Conservation (phyloP, 2,888 invertebrate genomes). For the Synanthedon andrenaeformis region DNA sequence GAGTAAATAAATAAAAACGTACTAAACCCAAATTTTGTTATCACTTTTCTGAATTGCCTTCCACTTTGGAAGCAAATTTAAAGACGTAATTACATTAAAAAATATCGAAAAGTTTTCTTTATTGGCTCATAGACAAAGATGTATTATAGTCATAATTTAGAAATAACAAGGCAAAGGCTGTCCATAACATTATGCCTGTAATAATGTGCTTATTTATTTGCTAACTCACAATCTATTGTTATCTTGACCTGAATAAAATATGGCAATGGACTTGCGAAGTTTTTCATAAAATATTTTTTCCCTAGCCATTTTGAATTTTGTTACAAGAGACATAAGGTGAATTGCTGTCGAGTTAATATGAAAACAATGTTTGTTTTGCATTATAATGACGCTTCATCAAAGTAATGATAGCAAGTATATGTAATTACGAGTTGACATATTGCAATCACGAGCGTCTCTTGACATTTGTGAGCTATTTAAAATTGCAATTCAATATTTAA, state of each 20-base stretch:
- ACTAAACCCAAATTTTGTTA: no score
- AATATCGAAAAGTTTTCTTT: no score
- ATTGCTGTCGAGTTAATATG: no score
- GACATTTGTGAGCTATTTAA: not conserved
- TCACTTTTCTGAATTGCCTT: no score
- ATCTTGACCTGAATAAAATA: not conserved
- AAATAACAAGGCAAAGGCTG: not conserved
- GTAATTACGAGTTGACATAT: conserved; percentile 6
- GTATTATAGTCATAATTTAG: not conserved
- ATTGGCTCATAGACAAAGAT: not conserved
- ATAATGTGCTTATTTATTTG: not conserved
- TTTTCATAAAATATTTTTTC: not conserved
- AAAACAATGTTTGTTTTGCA: not conserved
- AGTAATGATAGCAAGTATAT: conserved; percentile 5
- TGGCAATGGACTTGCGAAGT: not conserved
- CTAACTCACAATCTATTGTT: not conserved
- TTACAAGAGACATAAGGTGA: no score
- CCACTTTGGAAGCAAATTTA: no score
- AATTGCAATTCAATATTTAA: no score
- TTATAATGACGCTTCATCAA: conserved; percentile 3
- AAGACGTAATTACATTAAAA: no score
- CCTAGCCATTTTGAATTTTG: no score
- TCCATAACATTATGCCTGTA: not conserved
- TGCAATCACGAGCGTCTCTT: conserved; percentile 1
- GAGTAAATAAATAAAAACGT: no score